Percentiles rank a stretch among this genome's conserved stretches.
These are phyloP conservation scores for Epinotia brunnichana DNA, from an alignment of 2,888 invertebrate species.

Conservation along the genomic window DNA sequence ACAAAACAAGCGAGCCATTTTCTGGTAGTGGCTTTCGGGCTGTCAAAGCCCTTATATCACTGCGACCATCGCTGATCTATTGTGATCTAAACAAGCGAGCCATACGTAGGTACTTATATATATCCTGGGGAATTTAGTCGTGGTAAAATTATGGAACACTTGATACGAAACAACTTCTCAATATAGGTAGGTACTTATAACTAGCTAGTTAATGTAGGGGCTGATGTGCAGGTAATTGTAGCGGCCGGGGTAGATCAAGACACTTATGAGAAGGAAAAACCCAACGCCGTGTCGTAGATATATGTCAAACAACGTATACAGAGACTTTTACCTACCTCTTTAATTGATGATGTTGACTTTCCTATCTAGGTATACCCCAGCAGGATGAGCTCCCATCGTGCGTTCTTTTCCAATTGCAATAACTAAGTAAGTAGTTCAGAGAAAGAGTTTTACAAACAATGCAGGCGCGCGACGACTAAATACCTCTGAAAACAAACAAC, in stretches of 20 bases:
- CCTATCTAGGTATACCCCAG: not conserved
- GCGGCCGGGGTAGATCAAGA: too few relatives aligned
- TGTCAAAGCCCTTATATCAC: too few relatives aligned
- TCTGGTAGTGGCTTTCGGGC: too few relatives aligned
- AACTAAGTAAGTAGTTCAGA: conserved; percentile 53
- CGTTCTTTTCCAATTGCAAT: not conserved
- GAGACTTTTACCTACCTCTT: not conserved
- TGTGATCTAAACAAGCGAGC: not conserved
- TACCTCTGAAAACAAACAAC: conserved; percentile 58
- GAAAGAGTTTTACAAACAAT: conserved; percentile 70
- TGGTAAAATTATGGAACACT: too few relatives aligned
- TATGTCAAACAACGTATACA: not conserved
- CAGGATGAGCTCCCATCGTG: not conserved
- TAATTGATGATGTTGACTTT: not conserved
- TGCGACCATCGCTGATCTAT: too few relatives aligned
- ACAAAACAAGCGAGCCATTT: not conserved
- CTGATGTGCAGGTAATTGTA: too few relatives aligned
- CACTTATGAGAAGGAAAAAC: not conserved
- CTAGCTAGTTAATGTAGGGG: too few relatives aligned
- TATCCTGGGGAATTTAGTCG: not conserved
- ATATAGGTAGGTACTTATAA: too few relatives aligned
- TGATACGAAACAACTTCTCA: too few relatives aligned
- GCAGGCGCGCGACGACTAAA: conserved; percentile 55
- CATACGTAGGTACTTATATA: too few relatives aligned
- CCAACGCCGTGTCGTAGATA: not conserved